phyloP scores from a whole-genome alignment of 2,113 vertebrate species.

The Monarcha castaneiventris region DNA sequence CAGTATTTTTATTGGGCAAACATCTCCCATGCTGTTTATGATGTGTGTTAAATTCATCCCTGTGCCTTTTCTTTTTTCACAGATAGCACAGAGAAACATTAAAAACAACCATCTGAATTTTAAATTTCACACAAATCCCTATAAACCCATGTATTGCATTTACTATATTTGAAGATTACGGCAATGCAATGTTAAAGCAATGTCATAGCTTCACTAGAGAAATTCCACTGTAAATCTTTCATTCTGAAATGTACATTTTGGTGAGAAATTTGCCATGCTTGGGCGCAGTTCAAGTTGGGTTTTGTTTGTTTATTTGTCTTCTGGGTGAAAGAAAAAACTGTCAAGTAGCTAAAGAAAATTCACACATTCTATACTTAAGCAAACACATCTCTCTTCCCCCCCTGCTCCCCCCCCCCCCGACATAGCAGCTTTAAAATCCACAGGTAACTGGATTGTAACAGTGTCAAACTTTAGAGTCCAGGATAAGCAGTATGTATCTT shows the following conservation, averaged over 20 bases:
- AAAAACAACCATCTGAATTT: slow-evolving; percentile 1
- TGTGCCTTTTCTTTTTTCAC: not conserved
- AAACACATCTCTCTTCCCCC: not conserved
- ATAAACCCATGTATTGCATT: slow-evolving; percentile 1
- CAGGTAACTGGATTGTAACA: not conserved
- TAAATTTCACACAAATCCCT: slow-evolving; percentile 23
- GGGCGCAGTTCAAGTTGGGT: not conserved
- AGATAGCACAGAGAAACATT: not conserved
- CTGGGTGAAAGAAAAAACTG: not conserved
- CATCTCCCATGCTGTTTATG: not conserved
- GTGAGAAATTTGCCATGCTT: slow-evolving; percentile 1
- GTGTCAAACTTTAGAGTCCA: not conserved
- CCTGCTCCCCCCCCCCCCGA: accelerated
- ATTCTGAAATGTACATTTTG: not conserved
- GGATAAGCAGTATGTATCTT: not conserved
- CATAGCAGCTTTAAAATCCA: not conserved
- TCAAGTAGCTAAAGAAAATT: not conserved
- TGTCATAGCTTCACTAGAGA: not conserved
- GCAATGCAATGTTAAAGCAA: slow-evolving; percentile 39
- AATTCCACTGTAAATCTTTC: slow-evolving; percentile 9
- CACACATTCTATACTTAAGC: not conserved
- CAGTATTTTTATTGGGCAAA: not conserved
- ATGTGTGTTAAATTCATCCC: not conserved
- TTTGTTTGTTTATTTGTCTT: slow-evolving; percentile 48
- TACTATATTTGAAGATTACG: slow-evolving; percentile 23